Evolutionary conservation across 2,113 vertebrate species (phyloP), one percentile per base, ranked within the genome.

Genomic region (Gambusia holbrooki): DNA sequence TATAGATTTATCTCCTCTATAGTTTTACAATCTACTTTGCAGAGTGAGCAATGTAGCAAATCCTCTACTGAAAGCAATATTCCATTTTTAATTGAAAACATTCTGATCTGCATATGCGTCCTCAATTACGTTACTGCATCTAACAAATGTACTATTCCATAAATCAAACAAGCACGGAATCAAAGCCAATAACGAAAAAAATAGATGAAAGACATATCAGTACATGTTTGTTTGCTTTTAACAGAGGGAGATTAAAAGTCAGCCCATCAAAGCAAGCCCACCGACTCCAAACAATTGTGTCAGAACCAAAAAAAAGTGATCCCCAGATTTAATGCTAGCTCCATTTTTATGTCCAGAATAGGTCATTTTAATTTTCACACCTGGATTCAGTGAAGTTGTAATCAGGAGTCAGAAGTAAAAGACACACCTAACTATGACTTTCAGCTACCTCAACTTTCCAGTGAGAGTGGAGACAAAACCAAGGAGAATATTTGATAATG

Each of bases 81-180:
- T 68, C 29, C 71, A 70, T 71, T 76, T 90, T 89, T 63, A 76
- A 66, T 78, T 60, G 61, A 85, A 80, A 80, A 82, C 62, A 71
- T 66, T 54, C 77, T 76, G 66, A 89, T 86, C 79, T 72, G 64
- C 42, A 62, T 51, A 69, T 71, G 64, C 63, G 78, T 14, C 77
- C 17, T 76, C 45, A 66, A 74, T 79, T 62, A 8, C 0, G 42
- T 42, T 63, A 70, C 58, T 19, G 54, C 33, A 86, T 65, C 66
- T 74, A 71, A 78, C 65, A 78, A 28, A 76, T 88, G 67, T 81
- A 76, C 9, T 1, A 77, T 77, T 88, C 68, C 70, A n/a, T 58
- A 1, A n/a, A 25, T n/a, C 7, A 54, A 73, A 79, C 83, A 73
- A 68, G 77, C 66, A 72, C 87, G 72, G 77, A 84, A 72, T 66